These are phyloP conservation scores for Oligia fasciuncula DNA, from an alignment of 2,888 invertebrate species.

Conservation along the genomic window DNA sequence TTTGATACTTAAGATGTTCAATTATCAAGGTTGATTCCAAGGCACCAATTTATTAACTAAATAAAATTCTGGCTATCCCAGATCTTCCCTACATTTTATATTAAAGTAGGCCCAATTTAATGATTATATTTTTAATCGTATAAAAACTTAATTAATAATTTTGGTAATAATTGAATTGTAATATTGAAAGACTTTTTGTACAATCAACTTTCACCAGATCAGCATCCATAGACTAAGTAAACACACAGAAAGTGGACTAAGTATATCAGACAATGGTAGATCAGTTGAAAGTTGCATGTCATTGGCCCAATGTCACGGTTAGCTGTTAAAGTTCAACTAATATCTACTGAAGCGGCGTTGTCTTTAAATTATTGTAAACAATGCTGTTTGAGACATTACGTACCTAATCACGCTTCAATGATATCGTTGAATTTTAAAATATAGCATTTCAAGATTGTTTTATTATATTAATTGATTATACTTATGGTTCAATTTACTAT, in stretches of 20 bases:
- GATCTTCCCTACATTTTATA: conserved; percentile 35
- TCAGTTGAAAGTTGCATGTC: conserved; percentile 57
- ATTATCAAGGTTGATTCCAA: neutral
- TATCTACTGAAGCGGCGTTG: conserved; percentile 41
- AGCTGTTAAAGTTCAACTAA: conserved; percentile 45
- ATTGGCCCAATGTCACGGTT: conserved; percentile 27
- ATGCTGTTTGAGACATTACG: neutral
- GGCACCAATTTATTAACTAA: neutral
- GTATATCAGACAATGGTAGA: neutral
- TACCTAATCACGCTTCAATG: conserved; percentile 45
- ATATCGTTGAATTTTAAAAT: conserved; percentile 49
- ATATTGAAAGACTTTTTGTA: conserved; percentile 64
- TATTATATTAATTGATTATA: conserved; percentile 16
- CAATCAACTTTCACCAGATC: conserved; percentile 58
- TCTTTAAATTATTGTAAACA: neutral
- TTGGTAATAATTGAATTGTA: conserved; percentile 33
- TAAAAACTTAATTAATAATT: neutral
- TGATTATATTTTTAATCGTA: conserved; percentile 19
- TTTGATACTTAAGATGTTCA: neutral
- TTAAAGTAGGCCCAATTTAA: conserved; percentile 60
- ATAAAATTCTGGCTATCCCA: conserved; percentile 6
- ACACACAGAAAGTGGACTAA: conserved; percentile 5
- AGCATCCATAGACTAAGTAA: conserved; percentile 5
- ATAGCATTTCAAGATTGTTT: conserved; percentile 22
- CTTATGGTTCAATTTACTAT: conserved; percentile 45